Evolutionary conservation across 2,888 invertebrate species (phyloP).

Genomic region (Tiliacea aurago): DNA sequence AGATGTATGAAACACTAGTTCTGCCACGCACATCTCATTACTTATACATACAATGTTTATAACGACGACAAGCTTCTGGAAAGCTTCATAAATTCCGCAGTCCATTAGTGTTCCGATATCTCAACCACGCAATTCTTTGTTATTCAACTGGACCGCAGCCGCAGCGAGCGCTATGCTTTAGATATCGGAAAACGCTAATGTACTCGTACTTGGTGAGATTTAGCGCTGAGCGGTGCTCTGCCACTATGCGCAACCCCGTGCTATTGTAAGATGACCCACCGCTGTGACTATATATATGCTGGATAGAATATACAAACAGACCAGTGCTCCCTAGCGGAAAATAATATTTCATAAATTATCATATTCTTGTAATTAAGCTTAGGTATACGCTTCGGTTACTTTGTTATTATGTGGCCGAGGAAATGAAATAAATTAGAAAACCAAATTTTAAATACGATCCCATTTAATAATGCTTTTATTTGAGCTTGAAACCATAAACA

Average conservation of each 20-base stretch:
- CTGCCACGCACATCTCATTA: conserved; percentile 55
- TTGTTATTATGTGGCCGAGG: conserved; percentile 41
- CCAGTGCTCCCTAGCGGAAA: conserved; percentile 47
- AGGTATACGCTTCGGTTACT: conserved; percentile 39
- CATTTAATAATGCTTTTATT: conserved; percentile 25
- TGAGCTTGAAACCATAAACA: conserved; percentile 12
- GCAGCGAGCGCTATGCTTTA: conserved; percentile 83
- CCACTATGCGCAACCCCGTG: conserved; percentile 68
- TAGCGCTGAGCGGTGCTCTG: conserved; percentile 75
- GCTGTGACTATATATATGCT: conserved; percentile 57
- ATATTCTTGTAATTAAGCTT: conserved; percentile 58
- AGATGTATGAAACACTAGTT: conserved; percentile 53
- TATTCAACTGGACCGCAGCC: conserved; percentile 84
- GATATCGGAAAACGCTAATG: conserved; percentile 89
- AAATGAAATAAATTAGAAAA: conserved; percentile 46
- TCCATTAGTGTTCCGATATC: conserved; percentile 87
- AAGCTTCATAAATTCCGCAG: conserved; percentile 83
- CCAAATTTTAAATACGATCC: conserved; percentile 34
- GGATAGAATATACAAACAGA: conserved; percentile 46
- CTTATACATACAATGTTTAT: conserved; percentile 63
- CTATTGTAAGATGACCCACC: conserved; percentile 66
- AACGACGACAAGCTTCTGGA: conserved; percentile 72
- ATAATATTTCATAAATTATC: conserved; percentile 58
- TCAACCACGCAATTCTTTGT: conserved; percentile 88
- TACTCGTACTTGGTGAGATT: conserved; percentile 84